Conservation (phyloP, 2,888 invertebrate genomes). For the Gastrophysa polygoni region DNA sequence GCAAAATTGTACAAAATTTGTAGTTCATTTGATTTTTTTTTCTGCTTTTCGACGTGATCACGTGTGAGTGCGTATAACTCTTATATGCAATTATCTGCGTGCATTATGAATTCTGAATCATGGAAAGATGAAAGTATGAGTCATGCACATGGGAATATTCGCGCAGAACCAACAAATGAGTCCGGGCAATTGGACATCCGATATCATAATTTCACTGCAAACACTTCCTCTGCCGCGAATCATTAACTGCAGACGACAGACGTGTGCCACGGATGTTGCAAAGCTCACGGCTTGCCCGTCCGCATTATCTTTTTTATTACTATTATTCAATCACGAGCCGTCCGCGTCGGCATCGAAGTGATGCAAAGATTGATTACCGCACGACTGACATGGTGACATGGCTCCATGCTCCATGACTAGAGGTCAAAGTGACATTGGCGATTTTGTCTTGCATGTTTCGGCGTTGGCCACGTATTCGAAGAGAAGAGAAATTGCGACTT, state of each 20-base stretch:
- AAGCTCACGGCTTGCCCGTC: background rate
- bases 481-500: background rate
- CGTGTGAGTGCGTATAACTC: too few relatives aligned
- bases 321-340: background rate
- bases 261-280: background rate
- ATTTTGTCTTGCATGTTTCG: background rate
- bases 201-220: background rate
- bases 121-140: too few relatives aligned
- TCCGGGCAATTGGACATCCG: too few relatives aligned
- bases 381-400: background rate
- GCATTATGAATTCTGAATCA: too few relatives aligned
- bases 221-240: background rate
- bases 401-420: background rate
- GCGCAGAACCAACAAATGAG: too few relatives aligned
- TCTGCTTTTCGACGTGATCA: too few relatives aligned
- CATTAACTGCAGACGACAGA: background rate
- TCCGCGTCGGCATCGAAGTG: background rate
- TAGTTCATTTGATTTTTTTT: too few relatives aligned
- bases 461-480: background rate
- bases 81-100: too few relatives aligned
- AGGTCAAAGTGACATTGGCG: background rate
- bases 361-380: conserved; percentile 1
- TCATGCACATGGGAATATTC: too few relatives aligned
- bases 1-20: too few relatives aligned
- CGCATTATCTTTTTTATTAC: background rate